Evolutionary conservation across 2,113 vertebrate genomes (phyloP), one percentile per base, ranked within the genome.

Genomic region (Odocoileus hemionus): DNA sequence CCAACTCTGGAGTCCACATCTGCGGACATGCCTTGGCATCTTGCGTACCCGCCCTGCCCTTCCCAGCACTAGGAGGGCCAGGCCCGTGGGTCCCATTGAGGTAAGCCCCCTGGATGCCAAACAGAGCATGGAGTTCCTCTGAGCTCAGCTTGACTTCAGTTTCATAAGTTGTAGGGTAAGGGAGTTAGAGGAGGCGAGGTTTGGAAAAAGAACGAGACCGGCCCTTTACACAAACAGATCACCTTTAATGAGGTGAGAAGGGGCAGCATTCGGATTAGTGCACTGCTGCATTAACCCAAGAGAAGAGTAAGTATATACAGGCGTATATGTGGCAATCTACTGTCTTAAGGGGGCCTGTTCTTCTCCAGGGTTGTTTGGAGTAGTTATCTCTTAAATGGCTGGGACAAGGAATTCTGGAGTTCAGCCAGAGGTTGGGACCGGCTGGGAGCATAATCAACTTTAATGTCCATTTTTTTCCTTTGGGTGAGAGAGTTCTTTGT

Each of bases 11-110:
- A 50, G n/a, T 61, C 78, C 4, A 4, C 1, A 1, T 8, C 25
- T 12, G n/a, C 47, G 67, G 33, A 60, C n/a, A 36, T 39, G 50
- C 74, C 26, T 57, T 43, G 14, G 28, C 14, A 25, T 52, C 85
- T n/a, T 15, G 6, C 2, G 10, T n/a, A 26, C 28, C 54, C 82
- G 17, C 16, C 25, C 16, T 89, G 26, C 52, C 6, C 60, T 47
- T 19, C 25, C 78, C 60, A n/a, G 52, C 64, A 10, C 43, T 25
- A 33, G 11, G 7, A 57, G 28, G 23, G 6, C n/a, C 36, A 50
- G 33, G n/a, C n/a, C 76, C 2, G 0, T n/a, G 33, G 15, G 30
- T 54, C 76, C 19, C 36, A 1, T 11, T 14, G 14, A n/a, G 25
- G 30, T 61, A 11, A 19, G 9, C 1, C 39, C 6, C 10, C 45